These are phyloP conservation scores for Rhopalosiphum maidis DNA, from an alignment of 1,140 invertebrate genomes.

Conservation along the genomic window DNA sequence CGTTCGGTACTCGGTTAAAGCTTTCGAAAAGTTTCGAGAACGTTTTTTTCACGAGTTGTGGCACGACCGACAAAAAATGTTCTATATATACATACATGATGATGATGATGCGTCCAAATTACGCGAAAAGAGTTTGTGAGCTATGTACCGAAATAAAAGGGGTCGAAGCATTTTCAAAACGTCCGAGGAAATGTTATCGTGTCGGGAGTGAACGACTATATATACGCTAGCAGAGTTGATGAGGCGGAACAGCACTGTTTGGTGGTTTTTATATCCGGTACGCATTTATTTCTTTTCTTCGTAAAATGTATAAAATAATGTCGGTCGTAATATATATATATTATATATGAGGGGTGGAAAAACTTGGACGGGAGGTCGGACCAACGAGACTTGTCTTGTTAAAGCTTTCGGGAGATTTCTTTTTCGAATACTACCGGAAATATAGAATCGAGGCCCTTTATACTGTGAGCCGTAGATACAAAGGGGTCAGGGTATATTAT, in stretches of 20 bases:
- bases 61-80: background rate
- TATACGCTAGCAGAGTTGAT: background rate
- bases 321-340: constrained; percentile 32
- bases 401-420: constrained; percentile 49
- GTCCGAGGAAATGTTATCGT: constrained; percentile 53
- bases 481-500: constrained; percentile 21
- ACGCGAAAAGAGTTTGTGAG: constrained; percentile 4
- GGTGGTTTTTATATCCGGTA: constrained; percentile 49
- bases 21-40: constrained; percentile 11
- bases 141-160: constrained; percentile 26
- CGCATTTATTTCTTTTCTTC: constrained; percentile 51
- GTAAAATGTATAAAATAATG: constrained; percentile 52
- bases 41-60: background rate
- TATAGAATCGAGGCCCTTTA: constrained; percentile 30
- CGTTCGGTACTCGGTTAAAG: background rate
- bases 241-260: constrained; percentile 47
- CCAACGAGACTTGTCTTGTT: constrained; percentile 20
- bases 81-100: background rate
- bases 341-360: background rate
- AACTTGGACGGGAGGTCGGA: constrained; percentile 37
- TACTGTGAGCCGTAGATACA: background rate
- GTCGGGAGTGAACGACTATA: constrained; percentile 29
- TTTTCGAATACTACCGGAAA: constrained; percentile 48
- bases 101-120: background rate
- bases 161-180: constrained; percentile 31